Evolutionary conservation across 2,797 vertebrate genomes (phyloP), one percentile per base, ranked within the genome.

Genomic region (Sphaeramia orbicularis): DNA sequence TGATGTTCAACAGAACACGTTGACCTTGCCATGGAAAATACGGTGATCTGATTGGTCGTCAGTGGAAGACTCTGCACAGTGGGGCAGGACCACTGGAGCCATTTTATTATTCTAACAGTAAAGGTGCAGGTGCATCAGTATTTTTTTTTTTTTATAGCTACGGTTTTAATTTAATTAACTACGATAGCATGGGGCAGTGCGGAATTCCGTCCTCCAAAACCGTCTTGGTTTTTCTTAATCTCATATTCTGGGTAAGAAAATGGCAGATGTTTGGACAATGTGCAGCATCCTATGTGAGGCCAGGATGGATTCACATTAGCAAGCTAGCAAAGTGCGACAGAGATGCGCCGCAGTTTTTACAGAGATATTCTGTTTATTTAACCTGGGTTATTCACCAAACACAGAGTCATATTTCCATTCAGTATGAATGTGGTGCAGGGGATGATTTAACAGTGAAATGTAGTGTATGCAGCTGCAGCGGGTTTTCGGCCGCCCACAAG

Each of bases 121-220:
- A 56, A 72, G 75, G 50, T 64, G 88, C 89, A 91, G 91, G 89
- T 90, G 83, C 82, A 83, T 72, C 72, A 57, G 19, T 43, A 51
- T 68, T 47, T 51, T 24, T 71, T 24, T 71, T 65, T 16, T 50
- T 49, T 16, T 21, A 6, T 38, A 62, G 9, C n/a, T 15, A 13
- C 38, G 30, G 6, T 65, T 81, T 68, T 47, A 7, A 69, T 42
- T 76, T 54, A 6, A 30, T 9, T 43, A 13, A 18, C 49, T 24
- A 16, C 40, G 62, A 32, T 44, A 73, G 78, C 45, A 98, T 99
- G 98, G 96, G 96, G 21, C 97, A 98, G 91, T 99, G 98, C 78
- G 97, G 97, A 12, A 96, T 99, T 73, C 99, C 96, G 47, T 99
- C 98, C n/a, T 99, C 98, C 50, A 99, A 99, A 92, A 99, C 98